Conservation (phyloP, 2,113 vertebrate genomes). For the Hymenochirus boettgeri region DNA sequence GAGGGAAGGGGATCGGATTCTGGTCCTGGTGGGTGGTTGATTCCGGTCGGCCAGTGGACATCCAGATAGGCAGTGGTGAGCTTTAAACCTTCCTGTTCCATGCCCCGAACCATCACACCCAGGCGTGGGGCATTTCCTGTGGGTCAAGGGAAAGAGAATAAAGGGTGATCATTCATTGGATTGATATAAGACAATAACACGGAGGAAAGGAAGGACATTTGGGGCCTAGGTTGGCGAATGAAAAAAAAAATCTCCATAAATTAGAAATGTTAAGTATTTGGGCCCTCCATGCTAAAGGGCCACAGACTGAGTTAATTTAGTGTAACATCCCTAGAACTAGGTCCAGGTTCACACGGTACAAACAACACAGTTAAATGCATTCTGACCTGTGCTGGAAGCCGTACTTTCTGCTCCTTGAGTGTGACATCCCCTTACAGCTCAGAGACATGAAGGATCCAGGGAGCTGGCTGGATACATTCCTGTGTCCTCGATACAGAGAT, state of each 20-base stretch:
- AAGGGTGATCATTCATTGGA: no score
- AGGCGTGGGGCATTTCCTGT: conserved; percentile 94
- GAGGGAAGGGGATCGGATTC: conserved; percentile 76
- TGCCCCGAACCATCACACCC: conserved; percentile 96
- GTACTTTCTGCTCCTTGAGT: conserved; percentile 84
- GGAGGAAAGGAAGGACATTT: no score
- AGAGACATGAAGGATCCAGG: conserved; percentile 71
- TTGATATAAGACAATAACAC: background rate
- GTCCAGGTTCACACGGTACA: no score
- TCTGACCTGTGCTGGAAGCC: conserved; percentile 93
- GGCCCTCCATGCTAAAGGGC: no score
- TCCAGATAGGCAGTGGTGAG: conserved; percentile 96
- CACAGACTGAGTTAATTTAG: no score
- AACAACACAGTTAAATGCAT: background rate
- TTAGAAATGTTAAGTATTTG: no score
- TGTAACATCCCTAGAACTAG: no score
- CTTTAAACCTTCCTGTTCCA: conserved; percentile 92
- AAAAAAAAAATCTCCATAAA: no score
- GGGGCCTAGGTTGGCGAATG: no score
- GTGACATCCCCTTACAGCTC: conserved; percentile 78
- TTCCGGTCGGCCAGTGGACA: conserved; percentile 94
- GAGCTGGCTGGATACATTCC: conserved; percentile 46
- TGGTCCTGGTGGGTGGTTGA: conserved; percentile 79
- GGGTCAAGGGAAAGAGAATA: conserved; percentile 34
- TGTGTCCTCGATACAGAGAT: conserved; percentile 11